Conservation (phyloP, 2,113 vertebrate genomes). For the Plecotus auritus region DNA sequence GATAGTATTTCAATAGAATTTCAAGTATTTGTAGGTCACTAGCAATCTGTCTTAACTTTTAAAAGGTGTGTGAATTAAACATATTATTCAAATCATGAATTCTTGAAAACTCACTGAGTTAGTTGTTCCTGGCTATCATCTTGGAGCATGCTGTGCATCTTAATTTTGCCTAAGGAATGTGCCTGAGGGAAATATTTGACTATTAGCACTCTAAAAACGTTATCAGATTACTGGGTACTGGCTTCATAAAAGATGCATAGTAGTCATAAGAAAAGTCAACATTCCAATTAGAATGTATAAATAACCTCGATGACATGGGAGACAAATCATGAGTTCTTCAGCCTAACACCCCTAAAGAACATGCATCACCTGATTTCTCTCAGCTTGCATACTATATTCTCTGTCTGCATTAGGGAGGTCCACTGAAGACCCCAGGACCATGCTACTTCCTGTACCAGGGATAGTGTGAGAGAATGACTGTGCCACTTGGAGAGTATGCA, state of each 20-base stretch:
- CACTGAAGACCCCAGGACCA: fast-evolving
- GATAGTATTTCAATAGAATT: background rate
- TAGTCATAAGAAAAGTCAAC: background rate
- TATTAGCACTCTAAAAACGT: background rate
- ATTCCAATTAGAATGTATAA: background rate
- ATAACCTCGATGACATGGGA: background rate
- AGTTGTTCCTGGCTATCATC: background rate
- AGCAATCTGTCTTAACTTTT: background rate
- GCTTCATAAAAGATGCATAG: background rate
- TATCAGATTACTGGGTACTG: background rate
- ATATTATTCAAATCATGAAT: background rate
- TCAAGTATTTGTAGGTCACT: background rate
- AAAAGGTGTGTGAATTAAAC: background rate
- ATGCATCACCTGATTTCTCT: fast-evolving
- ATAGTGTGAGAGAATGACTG: background rate
- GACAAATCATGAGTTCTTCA: background rate
- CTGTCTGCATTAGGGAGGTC: background rate
- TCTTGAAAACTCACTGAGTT: background rate
- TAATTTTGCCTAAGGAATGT: background rate
- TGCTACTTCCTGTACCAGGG: background rate
- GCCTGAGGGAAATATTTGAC: background rate
- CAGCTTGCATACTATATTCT: background rate
- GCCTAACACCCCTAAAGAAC: background rate
- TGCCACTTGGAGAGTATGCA: fast-evolving
- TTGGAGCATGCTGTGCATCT: background rate